Evolutionary conservation across 2,888 invertebrate genomes (phyloP), one percentile per base, ranked within the genome.

Genomic region (Pachliopta kotzebuea): DNA sequence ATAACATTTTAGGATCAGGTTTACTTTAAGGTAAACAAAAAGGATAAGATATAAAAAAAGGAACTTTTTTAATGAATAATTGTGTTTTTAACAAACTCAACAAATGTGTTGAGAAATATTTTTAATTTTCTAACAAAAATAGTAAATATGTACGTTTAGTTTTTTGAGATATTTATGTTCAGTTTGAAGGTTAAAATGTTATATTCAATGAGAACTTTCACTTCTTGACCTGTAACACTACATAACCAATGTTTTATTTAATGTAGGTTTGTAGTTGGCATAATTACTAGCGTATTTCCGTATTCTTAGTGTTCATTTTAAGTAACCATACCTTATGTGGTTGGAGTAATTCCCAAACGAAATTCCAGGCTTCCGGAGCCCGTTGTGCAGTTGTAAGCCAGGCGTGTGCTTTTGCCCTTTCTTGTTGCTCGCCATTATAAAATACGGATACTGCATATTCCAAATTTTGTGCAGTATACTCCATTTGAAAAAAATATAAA

Each of bases 361-460:
- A 97, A 73, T 94, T 95, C 98, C 98, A 98, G 37, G 98, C 98
- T 82, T 97, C 95, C 1, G 95, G 94, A 26, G 97, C 97, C 70
- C 94, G 93, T 85, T 98, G 98, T 17, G 96, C 96, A 71, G 94
- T 93, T 50, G 96, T 95, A 55, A 98, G 93, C 97, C 97, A 98
- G 56, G 95, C 93, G 79, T 98, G 97, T 67, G 96, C 95, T 72
- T 95, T 94, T 17, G 95, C 94, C 76, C 96, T 95, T 72, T 96
- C 95, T 56, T 80, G 86, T 79, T 79, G 93, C 74, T 86, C 93
- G 76, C 90, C 90, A 71, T 90, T 90, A 75, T 95, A 95, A 86
- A 95, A 95, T 66, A 95, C 92, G 61, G 93, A 93, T 55, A 95
- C 94, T 26, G 94, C 95, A 85, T 93, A 93, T 83, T 95, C 94